Evolutionary conservation across 35 echinoderm and acorn worm species (phyloP).

Genomic region (Eucidaris tribuloides): DNA sequence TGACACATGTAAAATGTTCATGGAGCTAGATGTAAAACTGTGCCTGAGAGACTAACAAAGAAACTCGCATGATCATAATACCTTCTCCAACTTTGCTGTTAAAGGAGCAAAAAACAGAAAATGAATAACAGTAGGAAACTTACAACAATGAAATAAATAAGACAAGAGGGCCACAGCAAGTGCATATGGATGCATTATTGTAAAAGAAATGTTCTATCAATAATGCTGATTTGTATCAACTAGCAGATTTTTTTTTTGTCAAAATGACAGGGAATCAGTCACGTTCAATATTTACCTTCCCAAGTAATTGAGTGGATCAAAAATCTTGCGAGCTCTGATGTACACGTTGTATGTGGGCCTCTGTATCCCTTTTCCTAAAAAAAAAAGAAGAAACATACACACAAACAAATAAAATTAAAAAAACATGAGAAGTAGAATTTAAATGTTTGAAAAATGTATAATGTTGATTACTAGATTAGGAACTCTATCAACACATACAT

Average conservation of each 20-base stretch:
- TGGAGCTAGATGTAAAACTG: no score
- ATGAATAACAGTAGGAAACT: not conserved
- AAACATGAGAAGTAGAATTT: no score
- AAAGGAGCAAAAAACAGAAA: not conserved
- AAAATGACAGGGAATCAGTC: not conserved
- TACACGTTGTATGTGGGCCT: conserved; percentile 2
- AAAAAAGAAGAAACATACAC: not conserved
- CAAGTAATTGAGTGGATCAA: conserved; percentile 13
- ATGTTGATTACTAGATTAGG: no score
- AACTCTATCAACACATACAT: no score
- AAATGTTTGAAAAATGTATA: no score
- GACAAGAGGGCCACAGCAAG: not conserved
- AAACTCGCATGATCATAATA: no score
- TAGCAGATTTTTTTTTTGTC: no score
- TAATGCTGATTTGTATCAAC: not conserved
- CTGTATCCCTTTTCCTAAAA: conserved; percentile 6
- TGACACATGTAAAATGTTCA: no score
- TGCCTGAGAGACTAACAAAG: no score
- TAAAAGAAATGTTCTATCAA: not conserved
- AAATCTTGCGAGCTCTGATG: conserved; percentile 25
- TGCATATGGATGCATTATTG: not conserved
- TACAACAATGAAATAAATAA: not conserved
- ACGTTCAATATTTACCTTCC: not conserved
- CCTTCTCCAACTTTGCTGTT: no score
- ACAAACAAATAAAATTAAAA: no score